Conservation (phyloP, 2,797 vertebrate genomes). For the Myripristis murdjan region DNA sequence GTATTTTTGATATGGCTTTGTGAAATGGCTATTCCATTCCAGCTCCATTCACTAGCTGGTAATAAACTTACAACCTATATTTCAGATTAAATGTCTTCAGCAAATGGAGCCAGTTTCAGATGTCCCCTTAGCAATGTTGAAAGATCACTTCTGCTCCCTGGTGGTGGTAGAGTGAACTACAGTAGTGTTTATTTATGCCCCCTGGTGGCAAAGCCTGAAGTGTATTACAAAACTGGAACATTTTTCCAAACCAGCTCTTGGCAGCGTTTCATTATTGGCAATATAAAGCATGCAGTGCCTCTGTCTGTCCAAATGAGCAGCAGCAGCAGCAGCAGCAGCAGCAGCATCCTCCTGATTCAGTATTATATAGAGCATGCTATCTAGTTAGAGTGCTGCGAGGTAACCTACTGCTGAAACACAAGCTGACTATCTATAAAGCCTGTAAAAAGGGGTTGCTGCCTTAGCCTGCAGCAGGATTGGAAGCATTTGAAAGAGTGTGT, state of each 20-base stretch:
- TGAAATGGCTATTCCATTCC: constrained; percentile 82
- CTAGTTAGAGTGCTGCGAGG: constrained; percentile 40
- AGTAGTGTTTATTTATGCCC: constrained; percentile 7
- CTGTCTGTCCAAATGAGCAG: constrained; percentile 38
- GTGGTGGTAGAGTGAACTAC: constrained; percentile 54
- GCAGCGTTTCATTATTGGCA: constrained; percentile 45
- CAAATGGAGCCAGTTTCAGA: constrained; percentile 78
- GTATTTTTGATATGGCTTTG: constrained; percentile 85
- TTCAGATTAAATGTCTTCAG: constrained; percentile 85
- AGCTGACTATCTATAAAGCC: constrained; percentile 47
- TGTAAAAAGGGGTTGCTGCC: constrained; percentile 47
- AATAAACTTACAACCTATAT: constrained; percentile 86
- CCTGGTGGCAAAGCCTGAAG: constrained; percentile 59
- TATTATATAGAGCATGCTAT: constrained; percentile 42
- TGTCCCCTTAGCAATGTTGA: neutral
- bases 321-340: constrained; percentile 4
- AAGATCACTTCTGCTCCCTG: constrained; percentile 82
- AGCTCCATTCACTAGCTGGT: constrained; percentile 80
- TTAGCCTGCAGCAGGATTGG: constrained; percentile 73
- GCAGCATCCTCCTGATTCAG: constrained; percentile 37
- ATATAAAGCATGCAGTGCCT: constrained; percentile 33
- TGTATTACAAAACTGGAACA: neutral
- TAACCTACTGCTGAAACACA: constrained; percentile 49
- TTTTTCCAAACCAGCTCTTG: constrained; percentile 20
- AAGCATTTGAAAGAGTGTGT: constrained; percentile 69